Conservation (phyloP, 2,888 invertebrate species). For the Rhodophaea formosa region DNA sequence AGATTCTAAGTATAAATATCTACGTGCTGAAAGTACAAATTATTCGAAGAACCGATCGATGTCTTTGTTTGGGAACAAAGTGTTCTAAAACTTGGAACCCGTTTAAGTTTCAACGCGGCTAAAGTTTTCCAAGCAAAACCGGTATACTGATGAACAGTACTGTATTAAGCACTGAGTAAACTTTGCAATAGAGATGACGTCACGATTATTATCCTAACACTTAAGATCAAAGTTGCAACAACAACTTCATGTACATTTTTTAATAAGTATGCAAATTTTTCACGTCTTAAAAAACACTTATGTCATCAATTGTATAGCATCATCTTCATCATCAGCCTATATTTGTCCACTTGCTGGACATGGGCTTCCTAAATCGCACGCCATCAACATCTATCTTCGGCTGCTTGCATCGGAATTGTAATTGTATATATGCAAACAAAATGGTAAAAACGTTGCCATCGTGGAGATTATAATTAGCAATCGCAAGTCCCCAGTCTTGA, state of each 20-base stretch:
- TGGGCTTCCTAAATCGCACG: too few species aligned
- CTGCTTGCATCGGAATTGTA: too few species aligned
- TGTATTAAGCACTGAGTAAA: neutral
- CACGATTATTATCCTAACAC: neutral
- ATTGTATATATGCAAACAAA: too few species aligned
- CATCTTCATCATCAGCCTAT: too few species aligned
- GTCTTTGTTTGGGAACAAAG: conserved; percentile 10
- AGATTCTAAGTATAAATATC: neutral
- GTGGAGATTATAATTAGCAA: too few species aligned
- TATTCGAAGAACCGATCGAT: conserved; percentile 5
- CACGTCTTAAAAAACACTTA: too few species aligned
- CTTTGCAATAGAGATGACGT: neutral
- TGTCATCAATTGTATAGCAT: too few species aligned
- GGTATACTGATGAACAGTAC: neutral
- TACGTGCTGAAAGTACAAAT: neutral
- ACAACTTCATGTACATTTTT: neutral
- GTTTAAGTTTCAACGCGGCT: conserved; percentile 12
- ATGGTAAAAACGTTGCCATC: too few species aligned
- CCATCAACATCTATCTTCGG: too few species aligned
- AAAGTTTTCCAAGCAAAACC: conserved; percentile 5
- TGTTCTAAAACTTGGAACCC: conserved; percentile 9
- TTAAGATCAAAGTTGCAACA: neutral
- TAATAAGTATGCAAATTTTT: neutral
- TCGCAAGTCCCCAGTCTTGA: too few species aligned
- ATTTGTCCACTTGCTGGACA: too few species aligned